Conservation (phyloP, 2,113 vertebrate species). For the Tautogolabrus adspersus region DNA sequence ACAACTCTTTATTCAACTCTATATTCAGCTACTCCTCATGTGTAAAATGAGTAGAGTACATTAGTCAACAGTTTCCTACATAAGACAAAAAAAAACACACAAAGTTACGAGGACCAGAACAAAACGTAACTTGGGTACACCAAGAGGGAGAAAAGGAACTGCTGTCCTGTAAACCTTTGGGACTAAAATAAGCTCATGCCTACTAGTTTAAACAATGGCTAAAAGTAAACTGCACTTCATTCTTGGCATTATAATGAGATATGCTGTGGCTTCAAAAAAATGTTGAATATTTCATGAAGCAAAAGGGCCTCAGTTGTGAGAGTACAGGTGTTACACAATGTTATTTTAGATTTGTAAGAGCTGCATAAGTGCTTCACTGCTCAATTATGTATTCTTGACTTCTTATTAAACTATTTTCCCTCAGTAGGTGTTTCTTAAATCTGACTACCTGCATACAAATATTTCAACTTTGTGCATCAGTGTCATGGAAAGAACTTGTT, state of each 20-base stretch:
- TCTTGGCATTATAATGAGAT: constrained; percentile 51
- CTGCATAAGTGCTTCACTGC: constrained; percentile 56
- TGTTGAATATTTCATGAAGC: constrained; percentile 71
- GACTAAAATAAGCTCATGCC: constrained; percentile 12
- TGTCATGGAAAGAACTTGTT: not conserved
- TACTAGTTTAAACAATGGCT: not conserved
- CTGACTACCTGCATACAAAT: constrained; percentile 8
- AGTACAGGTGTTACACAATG: constrained; percentile 57
- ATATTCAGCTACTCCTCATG: too few relatives aligned
- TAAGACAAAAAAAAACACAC: constrained; percentile 16
- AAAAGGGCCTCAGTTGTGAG: constrained; percentile 27
- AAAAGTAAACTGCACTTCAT: constrained; percentile 34
- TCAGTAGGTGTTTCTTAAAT: constrained; percentile 22
- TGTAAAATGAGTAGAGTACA: not conserved
- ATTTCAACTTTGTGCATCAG: not conserved
- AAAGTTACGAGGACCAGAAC: not conserved
- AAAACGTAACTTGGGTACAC: not conserved
- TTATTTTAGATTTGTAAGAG: constrained; percentile 57
- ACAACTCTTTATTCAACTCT: too few relatives aligned
- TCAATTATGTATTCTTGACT: constrained; percentile 68
- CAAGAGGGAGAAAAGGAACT: not conserved
- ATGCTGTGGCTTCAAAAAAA: constrained; percentile 48
- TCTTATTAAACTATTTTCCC: constrained; percentile 51
- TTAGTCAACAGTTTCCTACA: constrained; percentile 10
- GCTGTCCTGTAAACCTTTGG: constrained; percentile 1